Base-by-base conservation (phyloP, 2,888 invertebrate genomes). In the Hydropsyche betteni region DNA sequence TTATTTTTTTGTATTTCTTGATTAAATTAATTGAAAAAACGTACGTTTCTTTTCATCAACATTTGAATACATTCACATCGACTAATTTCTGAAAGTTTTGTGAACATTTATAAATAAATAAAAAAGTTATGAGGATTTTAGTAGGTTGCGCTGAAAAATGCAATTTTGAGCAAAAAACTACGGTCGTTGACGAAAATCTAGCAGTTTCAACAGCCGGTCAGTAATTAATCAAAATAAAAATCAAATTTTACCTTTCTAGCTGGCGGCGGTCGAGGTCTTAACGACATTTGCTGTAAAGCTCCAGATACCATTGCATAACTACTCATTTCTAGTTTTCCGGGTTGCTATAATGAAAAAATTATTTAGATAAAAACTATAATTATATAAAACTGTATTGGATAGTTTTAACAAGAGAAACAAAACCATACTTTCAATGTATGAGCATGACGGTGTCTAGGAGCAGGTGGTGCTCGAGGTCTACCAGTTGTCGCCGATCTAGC, bases 271-370 rank as follows among this genome's bases (percentile, higher is more conserved):
- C 81, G 88, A 83, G 81, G 89, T 82, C 80, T 89, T 85, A 81
- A 88, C 85, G 81, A 90, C 86, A 90, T 91, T 82, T 90, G 89
- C 80, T 90, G 90, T 68, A 96, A 90, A 5, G 94, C 95, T 83
- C 96, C 95, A 81, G 94, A 94, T 77, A 96, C 95, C 85, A 95
- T 91, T 69, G 94, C 92, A 84, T 93, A 96, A 84, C 95, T 95
- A 84, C 94, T 94, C 88, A 95, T 88, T 83, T 96, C 95, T 83
- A 96, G 86, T 86, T 95, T 95, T 76, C 96, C 96, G 14, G 96
- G 95, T 91, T 95, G 94, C 90, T 92, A 83, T 77, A 71, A 44
- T 55, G 2, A 24, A n/a, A 64, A 68, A 53, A 74, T 10, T 58
- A 58, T 64, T 14, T 53, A 76, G 24, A 68, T 75, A 77, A 71